Evolutionary conservation across 1,140 invertebrate genomes (phyloP), one percentile per base, ranked within the genome.

Genomic region (Scaptomyza graminum): DNA sequence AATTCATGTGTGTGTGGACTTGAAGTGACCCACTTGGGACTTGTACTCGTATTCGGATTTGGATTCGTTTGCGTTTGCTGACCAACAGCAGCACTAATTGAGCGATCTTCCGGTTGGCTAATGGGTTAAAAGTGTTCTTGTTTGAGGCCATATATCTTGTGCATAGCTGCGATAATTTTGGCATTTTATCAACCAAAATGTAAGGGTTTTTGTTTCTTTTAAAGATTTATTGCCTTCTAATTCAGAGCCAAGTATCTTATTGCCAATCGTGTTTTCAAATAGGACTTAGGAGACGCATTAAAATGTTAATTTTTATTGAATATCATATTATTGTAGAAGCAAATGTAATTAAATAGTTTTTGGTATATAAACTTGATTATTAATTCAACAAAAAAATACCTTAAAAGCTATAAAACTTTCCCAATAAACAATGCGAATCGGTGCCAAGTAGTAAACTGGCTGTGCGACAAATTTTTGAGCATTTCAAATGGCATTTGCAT

Each of bases 181-280:
- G 74, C 63, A 85, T 79, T 88, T 88, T 88, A 89, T 82, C 74
- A 83, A 88, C 83, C 83, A 88, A 88, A 83, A 88, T 67, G 68
- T 82, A 76, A 88, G 82, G 82, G 82, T 52, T 76, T 64, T 75
- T 78, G 50, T 16, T 5, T 7, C 5, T 8, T 49, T 34, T 22
- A n/a, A 52, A 87, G 82, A 87, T 87, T 87, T 87, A 88, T 82
- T 60, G 41, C 25, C 52, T 34, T 82, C 64, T 59, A 75, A 87
- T 84, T 79, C 49, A 34, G 22, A 11, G 13, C 16, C 15, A n/a
- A 51, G 61, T 57, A 65, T 39, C 25, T 28, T 46, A 56, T 49
- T 47, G 28, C 34, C 6, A n/a, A 34, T 16, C 3, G 11, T 25
- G 13, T 37, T 12, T 13, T 39, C 39, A 6, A 41, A 67, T 67